phyloP scores from a whole-genome alignment of 1,140 invertebrate genomes.

The Proales similis region DNA sequence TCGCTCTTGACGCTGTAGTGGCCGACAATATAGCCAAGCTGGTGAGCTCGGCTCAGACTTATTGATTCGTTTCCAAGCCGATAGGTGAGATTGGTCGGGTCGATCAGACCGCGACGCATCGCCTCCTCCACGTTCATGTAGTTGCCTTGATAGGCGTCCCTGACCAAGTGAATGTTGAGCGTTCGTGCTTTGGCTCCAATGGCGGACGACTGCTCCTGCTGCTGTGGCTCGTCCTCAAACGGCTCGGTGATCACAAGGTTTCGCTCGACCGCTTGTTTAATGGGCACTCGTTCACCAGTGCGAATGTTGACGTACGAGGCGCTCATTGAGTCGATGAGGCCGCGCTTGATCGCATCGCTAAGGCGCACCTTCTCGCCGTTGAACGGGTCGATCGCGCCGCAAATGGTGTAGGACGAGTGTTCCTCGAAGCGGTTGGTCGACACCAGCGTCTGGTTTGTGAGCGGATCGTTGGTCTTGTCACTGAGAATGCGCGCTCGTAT shows the following conservation, averaged over 20 bases:
- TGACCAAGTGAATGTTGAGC: slow-evolving; percentile 52
- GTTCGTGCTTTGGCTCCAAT: slow-evolving; percentile 38
- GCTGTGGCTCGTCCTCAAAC: slow-evolving; percentile 60
- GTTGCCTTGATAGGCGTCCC: slow-evolving; percentile 71
- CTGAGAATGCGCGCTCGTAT: slow-evolving; percentile 43
- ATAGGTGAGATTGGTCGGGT: slow-evolving; percentile 61
- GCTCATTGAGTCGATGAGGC: slow-evolving; percentile 70
- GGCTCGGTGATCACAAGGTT: slow-evolving; percentile 57
- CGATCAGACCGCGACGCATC: slow-evolving; percentile 66
- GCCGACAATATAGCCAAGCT: slow-evolving; percentile 64
- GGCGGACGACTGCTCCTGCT: slow-evolving; percentile 38
- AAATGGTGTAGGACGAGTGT: slow-evolving; percentile 49
- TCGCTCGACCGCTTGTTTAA: slow-evolving; percentile 54
- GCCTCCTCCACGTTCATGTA: slow-evolving; percentile 67
- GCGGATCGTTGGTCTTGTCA: neutral
- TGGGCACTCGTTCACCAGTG: slow-evolving; percentile 62
- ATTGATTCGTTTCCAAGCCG: slow-evolving; percentile 42
- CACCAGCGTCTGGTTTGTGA: slow-evolving; percentile 35
- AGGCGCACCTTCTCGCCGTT: slow-evolving; percentile 70
- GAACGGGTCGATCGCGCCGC: slow-evolving; percentile 70
- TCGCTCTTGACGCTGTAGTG: neutral
- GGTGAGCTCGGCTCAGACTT: slow-evolving; percentile 66
- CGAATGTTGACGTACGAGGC: slow-evolving; percentile 66
- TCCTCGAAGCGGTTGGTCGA: slow-evolving; percentile 42
- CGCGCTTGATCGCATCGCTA: slow-evolving; percentile 72